A percentile compares a stretch with the other conserved stretches of the same genome.
Evolutionary conservation across 2,797 vertebrate species (phyloP).

Genomic region (Scolopax bukidnonensis): DNA sequence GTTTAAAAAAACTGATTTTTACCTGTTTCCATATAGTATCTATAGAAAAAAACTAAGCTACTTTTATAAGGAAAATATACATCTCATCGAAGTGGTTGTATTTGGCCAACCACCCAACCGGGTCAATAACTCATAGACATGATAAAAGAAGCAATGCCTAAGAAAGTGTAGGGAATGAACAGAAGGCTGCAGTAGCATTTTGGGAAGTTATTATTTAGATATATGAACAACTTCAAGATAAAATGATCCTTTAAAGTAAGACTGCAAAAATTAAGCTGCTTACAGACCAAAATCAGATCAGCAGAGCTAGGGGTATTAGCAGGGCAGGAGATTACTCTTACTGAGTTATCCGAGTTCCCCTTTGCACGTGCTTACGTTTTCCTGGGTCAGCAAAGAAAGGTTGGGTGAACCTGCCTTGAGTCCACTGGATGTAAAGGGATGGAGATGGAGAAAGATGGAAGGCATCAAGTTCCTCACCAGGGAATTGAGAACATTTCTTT

Average conservation of each 20-base stretch:
- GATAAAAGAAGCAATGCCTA: neutral
- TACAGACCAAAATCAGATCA: constrained; percentile 6
- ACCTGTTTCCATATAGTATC: neutral
- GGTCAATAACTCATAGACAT: neutral
- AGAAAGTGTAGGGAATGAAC: neutral
- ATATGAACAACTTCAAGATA: neutral
- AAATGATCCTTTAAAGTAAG: neutral
- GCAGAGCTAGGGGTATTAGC: neutral
- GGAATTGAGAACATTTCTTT: neutral
- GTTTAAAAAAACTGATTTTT: neutral
- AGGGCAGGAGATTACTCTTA: neutral
- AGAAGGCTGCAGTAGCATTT: neutral
- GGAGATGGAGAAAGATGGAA: neutral
- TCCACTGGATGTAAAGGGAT: neutral
- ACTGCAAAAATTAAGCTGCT: neutral
- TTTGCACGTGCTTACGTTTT: neutral
- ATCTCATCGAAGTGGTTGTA: neutral
- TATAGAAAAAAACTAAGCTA: neutral
- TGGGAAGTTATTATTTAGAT: neutral
- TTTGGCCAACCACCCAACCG: neutral
- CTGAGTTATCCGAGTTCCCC: neutral
- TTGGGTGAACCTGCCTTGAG: neutral
- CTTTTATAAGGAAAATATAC: neutral
- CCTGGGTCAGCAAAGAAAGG: neutral
- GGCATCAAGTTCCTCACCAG: fast-evolving